Conservation (phyloP, 2,797 vertebrate genomes). For the Propithecus deckenii region DNA sequence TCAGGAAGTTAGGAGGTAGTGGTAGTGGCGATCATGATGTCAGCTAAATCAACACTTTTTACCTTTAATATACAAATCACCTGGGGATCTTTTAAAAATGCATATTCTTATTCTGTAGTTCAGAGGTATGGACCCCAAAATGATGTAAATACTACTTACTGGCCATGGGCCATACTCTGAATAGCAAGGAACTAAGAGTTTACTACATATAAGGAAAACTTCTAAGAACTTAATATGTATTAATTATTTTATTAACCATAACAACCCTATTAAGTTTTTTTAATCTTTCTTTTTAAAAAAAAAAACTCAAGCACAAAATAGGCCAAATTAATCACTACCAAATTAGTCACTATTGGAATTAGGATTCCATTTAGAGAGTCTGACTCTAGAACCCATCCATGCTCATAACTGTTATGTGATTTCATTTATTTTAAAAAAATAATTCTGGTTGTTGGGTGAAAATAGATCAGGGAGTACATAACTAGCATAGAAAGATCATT, state of each 20-base stretch:
- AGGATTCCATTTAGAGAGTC: background rate
- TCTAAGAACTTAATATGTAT: background rate
- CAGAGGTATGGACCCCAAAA: background rate
- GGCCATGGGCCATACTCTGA: background rate
- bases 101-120: background rate
- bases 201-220: background rate
- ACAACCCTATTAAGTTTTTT: background rate
- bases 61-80: background rate
- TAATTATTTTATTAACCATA: conserved; percentile 4
- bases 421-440: background rate
- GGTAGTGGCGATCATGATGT: background rate
- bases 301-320: background rate
- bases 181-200: conserved; percentile 1
- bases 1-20: background rate
- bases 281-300: background rate
- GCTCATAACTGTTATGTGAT: background rate
- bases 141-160: background rate
- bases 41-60: background rate
- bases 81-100: background rate
- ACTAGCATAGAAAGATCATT: background rate
- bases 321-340: background rate
- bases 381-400: background rate
- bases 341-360: background rate
- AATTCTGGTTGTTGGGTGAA: background rate
- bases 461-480: background rate